These are phyloP conservation scores for Apodemia zela DNA, from an alignment of 2,888 invertebrate genomes.

Conservation along the genomic window DNA sequence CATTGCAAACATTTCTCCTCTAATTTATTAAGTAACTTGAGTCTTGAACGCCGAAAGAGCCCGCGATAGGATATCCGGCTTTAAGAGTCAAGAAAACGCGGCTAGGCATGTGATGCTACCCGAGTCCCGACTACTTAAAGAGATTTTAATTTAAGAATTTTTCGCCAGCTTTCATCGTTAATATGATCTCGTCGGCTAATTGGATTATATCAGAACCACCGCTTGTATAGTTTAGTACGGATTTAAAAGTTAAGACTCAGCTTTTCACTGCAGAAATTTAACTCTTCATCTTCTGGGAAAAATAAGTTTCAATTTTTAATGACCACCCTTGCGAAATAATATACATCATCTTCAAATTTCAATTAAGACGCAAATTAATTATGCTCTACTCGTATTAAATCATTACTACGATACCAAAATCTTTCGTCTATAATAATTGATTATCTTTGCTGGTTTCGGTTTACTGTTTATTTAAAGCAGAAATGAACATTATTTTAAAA, in stretches of 20 bases:
- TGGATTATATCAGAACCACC: constrained; percentile 6
- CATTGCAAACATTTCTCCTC: no score
- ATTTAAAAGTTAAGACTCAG: constrained; percentile 1
- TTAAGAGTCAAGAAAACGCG: constrained; percentile 55
- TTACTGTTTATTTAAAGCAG: no score
- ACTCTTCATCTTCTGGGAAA: not conserved
- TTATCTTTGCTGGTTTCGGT: no score
- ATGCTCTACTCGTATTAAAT: no score
- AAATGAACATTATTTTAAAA: no score
- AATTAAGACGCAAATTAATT: no score
- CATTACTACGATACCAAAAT: no score
- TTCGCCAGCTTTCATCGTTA: constrained; percentile 32
- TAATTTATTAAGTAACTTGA: constrained; percentile 34
- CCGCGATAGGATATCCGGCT: constrained; percentile 56
- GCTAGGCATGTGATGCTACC: constrained; percentile 41
- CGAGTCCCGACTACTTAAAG: constrained; percentile 42
- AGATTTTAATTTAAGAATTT: constrained; percentile 45
- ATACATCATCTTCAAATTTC: no score
- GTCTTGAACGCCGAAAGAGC: constrained; percentile 47
- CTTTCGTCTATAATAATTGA: no score
- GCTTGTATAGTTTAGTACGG: constrained; percentile 1
- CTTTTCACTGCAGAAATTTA: not conserved
- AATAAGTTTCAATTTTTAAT: not conserved
- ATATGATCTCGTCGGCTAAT: constrained; percentile 24
- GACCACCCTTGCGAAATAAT: not conserved